A percentile compares a stretch with the other conserved stretches of the same genome.
Evolutionary conservation across 2,888 invertebrate genomes (phyloP).

Genomic region (Melangyna quadrimaculata): DNA sequence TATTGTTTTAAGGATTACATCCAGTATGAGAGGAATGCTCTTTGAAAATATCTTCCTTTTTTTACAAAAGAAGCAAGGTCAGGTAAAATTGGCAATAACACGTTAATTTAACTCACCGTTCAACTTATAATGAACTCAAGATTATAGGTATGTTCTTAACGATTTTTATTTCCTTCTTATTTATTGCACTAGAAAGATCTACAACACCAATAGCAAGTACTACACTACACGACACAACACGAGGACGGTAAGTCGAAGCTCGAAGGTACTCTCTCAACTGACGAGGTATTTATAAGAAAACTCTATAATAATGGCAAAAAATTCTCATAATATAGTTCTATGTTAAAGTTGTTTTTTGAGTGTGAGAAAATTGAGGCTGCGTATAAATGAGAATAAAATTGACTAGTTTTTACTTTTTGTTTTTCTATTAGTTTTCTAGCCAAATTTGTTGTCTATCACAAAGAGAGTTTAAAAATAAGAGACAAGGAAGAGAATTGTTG

Average conservation of each 20-base stretch:
- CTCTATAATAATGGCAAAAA: background rate
- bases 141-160: background rate
- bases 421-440: background rate
- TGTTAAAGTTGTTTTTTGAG: background rate
- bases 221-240: conserved; percentile 29
- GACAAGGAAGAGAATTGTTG: background rate
- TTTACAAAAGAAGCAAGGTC: background rate
- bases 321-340: conserved; percentile 3
- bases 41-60: background rate
- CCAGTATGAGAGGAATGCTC: background rate
- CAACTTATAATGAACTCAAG: background rate
- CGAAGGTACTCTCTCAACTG: conserved; percentile 36
- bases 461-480: background rate
- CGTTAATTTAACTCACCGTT: background rate
- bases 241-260: conserved; percentile 25
- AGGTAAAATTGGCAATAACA: background rate
- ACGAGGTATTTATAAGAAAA: conserved; percentile 47
- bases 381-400: background rate
- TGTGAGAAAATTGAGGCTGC: background rate
- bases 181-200: conserved; percentile 3
- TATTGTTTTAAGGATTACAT: background rate
- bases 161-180: background rate
- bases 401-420: background rate
- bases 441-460: background rate
- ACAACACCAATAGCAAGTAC: background rate